phyloP scores from a whole-genome alignment of 2,113 vertebrate genomes.

The Datnioides undecimradiatus region DNA sequence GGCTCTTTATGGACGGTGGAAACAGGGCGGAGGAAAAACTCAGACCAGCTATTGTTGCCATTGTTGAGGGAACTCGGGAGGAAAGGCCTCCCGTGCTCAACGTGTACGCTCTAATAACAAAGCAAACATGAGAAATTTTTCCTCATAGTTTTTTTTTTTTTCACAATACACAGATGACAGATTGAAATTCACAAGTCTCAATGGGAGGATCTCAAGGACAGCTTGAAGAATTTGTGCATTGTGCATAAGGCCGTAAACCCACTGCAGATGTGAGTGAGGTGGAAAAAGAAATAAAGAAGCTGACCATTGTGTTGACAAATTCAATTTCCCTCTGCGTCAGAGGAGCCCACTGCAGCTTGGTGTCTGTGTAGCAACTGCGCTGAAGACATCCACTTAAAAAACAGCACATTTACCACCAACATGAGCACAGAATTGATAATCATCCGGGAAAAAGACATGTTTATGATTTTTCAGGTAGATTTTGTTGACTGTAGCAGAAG shows the following conservation, averaged over 20 bases:
- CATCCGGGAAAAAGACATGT: background rate
- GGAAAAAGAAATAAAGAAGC: background rate
- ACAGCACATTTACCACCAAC: background rate
- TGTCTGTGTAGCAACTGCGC: conserved; percentile 4
- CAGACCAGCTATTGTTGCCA: conserved; percentile 44
- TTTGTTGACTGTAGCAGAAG: conserved; percentile 27
- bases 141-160: conserved; percentile 31
- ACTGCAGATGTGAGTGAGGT: conserved; percentile 32
- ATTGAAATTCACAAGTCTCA: conserved; percentile 47
- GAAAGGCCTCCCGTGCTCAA: conserved; percentile 36
- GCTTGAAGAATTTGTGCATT: conserved; percentile 49
- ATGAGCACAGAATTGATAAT: background rate
- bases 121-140: conserved; percentile 46
- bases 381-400: conserved; percentile 37
- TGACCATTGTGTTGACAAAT: conserved; percentile 60
- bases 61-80: conserved; percentile 26
- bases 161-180: conserved; percentile 25
- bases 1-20: conserved; percentile 60
- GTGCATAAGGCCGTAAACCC: conserved; percentile 38
- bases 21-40: conserved; percentile 42
- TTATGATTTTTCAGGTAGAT: background rate
- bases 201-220: conserved; percentile 59
- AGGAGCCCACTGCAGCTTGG: conserved; percentile 18
- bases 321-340: conserved; percentile 42
- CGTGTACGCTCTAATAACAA: conserved; percentile 44